Conservation (phyloP, 2,113 vertebrate species). For the Excalfactoria chinensis region DNA sequence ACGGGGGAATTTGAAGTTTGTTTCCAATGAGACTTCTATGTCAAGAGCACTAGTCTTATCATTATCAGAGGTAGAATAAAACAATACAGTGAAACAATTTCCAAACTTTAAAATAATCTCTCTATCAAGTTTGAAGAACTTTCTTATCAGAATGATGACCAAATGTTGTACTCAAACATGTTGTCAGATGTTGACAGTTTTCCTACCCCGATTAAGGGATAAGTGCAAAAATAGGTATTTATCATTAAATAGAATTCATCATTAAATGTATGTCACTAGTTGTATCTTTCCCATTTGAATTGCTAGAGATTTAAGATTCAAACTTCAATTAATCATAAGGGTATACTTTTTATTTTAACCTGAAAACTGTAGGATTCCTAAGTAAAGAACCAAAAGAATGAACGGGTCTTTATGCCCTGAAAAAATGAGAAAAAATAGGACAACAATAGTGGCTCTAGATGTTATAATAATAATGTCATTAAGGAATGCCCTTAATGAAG, state of each 20-base stretch:
- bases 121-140: not conserved
- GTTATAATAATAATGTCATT: not conserved
- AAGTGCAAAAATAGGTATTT: not conserved
- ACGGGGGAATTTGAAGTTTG: not conserved
- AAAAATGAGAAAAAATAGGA: not conserved
- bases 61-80: not conserved
- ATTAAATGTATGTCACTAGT: not conserved
- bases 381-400: not conserved
- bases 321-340: not conserved
- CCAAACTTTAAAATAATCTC: not conserved
- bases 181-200: not conserved
- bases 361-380: not conserved
- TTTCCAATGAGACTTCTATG: not conserved
- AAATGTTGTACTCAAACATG: not conserved
- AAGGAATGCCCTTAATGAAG: not conserved
- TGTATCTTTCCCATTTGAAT: not conserved
- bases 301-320: not conserved
- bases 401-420: not conserved
- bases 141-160: not conserved
- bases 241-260: not conserved
- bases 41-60: not conserved
- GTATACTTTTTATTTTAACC: accelerated
- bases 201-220: not conserved
- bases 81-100: not conserved
- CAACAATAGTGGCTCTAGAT: not conserved